phyloP scores from a whole-genome alignment of 2,797 vertebrate species.

The Myiothlypis chrysogaster region DNA sequence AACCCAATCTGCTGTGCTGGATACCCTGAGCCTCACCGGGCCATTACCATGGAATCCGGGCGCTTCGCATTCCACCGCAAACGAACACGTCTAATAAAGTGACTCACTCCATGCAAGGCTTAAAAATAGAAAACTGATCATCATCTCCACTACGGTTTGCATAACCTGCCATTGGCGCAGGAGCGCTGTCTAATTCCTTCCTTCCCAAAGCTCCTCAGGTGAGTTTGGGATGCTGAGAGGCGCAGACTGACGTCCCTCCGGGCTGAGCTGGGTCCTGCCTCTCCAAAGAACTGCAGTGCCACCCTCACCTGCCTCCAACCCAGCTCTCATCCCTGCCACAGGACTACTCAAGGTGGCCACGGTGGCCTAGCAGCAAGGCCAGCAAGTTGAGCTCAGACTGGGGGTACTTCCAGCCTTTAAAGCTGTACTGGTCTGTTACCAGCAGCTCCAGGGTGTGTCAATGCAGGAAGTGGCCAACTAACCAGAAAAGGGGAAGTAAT shows the following conservation, averaged over 20 bases:
- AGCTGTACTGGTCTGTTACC: accelerated
- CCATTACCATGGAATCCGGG: conserved; percentile 62
- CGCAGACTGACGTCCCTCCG: accelerated
- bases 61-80: conserved; percentile 9
- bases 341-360: accelerated
- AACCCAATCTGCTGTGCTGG: conserved; percentile 29
- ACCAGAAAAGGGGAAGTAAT: not conserved
- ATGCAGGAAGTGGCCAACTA: not conserved
- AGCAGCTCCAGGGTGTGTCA: not conserved
- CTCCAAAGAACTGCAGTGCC: not conserved
- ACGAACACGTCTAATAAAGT: conserved; percentile 38
- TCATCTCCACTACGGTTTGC: not conserved
- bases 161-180: not conserved
- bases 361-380: not conserved
- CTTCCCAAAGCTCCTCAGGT: not conserved
- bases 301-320: not conserved
- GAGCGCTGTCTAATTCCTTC: not conserved
- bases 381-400: accelerated
- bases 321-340: not conserved
- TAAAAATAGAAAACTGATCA: conserved; percentile 42
- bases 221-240: not conserved
- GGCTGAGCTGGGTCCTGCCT: not conserved
- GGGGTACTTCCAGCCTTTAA: accelerated
- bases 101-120: conserved; percentile 32
- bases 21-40: not conserved